Percentiles rank a stretch among this genome's conserved stretches.
Conservation (phyloP, 1,140 invertebrate species). For the Trissolcus basalis region DNA sequence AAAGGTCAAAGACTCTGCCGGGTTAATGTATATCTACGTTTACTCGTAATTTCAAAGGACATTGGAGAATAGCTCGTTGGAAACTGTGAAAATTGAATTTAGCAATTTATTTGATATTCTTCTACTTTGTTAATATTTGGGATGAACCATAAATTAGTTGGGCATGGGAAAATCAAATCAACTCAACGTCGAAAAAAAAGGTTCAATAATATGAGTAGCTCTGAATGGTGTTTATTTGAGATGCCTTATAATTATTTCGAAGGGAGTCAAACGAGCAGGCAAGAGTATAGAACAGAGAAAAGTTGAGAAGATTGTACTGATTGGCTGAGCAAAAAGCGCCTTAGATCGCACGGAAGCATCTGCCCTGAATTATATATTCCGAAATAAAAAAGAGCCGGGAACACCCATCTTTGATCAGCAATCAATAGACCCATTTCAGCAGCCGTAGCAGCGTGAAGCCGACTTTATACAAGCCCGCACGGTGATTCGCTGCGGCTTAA, state of each 20-base stretch:
- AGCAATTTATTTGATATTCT: too few relatives aligned
- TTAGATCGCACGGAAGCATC: neutral
- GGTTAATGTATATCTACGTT: conserved; percentile 3
- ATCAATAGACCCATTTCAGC: conserved; percentile 32
- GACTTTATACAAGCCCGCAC: conserved; percentile 23
- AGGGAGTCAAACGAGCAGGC: too few relatives aligned
- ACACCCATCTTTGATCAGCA: conserved; percentile 13
- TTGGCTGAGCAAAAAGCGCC: neutral
- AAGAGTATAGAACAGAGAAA: too few relatives aligned
- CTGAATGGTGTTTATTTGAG: too few relatives aligned
- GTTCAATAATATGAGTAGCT: too few relatives aligned
- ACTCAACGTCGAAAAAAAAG: too few relatives aligned
- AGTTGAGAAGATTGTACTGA: neutral
- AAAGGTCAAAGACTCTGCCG: neutral
- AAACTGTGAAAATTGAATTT: too few relatives aligned
- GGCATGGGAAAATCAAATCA: too few relatives aligned
- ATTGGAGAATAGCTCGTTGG: too few relatives aligned
- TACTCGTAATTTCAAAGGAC: neutral
- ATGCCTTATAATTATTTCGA: too few relatives aligned
- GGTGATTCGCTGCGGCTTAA: conserved; percentile 39
- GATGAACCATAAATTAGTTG: too few relatives aligned
- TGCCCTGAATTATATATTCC: conserved; percentile 14
- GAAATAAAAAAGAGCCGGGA: conserved; percentile 7
- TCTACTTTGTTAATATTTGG: too few relatives aligned
- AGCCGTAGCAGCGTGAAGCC: conserved; percentile 7